phyloP scores from a whole-genome alignment of 2,113 vertebrate species.

The Rhea americana region DNA sequence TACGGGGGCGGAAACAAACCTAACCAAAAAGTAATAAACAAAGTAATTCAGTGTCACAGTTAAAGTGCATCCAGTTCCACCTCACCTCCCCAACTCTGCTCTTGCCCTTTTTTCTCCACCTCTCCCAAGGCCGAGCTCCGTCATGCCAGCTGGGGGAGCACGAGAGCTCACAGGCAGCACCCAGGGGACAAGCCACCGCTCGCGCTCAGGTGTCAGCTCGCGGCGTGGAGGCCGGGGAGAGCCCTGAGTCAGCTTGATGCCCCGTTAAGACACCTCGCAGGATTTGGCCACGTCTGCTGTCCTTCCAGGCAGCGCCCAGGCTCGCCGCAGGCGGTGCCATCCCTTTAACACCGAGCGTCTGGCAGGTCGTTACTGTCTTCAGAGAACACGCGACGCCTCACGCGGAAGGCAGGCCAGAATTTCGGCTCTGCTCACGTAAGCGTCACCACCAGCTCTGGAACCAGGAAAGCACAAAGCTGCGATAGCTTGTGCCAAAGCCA shows the following conservation, averaged over 20 bases:
- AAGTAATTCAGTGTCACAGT: not conserved
- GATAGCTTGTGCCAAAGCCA: not conserved
- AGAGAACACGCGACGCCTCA: rapidly evolving
- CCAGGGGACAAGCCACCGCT: not conserved
- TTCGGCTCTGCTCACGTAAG: not conserved
- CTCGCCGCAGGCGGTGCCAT: not conserved
- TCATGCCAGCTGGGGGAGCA: not conserved
- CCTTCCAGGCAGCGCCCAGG: too few relatives aligned
- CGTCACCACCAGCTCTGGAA: not conserved
- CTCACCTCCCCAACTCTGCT: not conserved
- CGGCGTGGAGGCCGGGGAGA: not conserved
- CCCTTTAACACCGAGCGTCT: not conserved
- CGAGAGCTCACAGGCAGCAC: not conserved
- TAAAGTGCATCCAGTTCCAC: constrained; percentile 5
- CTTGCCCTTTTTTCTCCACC: not conserved
- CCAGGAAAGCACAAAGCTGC: not conserved
- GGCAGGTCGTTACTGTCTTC: not conserved
- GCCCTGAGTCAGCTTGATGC: not conserved
- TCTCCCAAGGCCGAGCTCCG: not conserved
- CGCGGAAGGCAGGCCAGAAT: not conserved
- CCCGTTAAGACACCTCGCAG: rapidly evolving
- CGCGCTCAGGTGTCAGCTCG: not conserved
- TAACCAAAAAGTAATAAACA: not conserved
- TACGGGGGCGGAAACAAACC: rapidly evolving
- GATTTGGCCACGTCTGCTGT: not conserved